Evolutionary conservation across 2,113 vertebrate species (phyloP).

Genomic region (Zootoca vivipara): DNA sequence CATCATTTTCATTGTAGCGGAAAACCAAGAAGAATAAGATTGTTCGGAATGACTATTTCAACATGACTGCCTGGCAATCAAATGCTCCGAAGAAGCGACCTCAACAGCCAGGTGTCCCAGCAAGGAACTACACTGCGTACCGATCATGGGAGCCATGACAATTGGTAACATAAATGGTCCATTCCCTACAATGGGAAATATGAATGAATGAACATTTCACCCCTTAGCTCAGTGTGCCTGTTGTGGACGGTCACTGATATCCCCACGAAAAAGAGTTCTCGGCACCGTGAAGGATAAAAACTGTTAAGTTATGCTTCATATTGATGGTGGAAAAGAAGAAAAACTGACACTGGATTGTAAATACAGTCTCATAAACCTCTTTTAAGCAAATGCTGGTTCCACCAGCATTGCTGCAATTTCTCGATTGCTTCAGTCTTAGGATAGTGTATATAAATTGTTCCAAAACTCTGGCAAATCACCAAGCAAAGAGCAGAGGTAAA

Average conservation of each 20-base stretch:
- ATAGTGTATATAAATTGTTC: conserved; percentile 14
- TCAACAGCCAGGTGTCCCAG: conserved; percentile 69
- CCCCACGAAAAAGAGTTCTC: conserved; percentile 11
- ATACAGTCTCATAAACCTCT: conserved; percentile 8
- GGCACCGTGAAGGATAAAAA: conserved; percentile 9
- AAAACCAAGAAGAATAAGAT: conserved; percentile 68
- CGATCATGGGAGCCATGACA: conserved; percentile 76
- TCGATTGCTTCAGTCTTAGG: conserved; percentile 33
- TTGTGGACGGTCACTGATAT: not conserved
- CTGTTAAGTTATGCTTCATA: conserved; percentile 28
- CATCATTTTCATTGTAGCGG: conserved; percentile 52
- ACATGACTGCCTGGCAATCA: conserved; percentile 75
- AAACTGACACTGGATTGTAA: conserved; percentile 13
- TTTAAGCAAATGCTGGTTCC: conserved; percentile 31
- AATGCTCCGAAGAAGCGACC: conserved; percentile 71
- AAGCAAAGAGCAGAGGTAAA: not conserved
- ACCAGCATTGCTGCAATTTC: conserved; percentile 29
- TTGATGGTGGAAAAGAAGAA: conserved; percentile 38
- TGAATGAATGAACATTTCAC: conserved; percentile 37
- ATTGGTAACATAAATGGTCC: not conserved
- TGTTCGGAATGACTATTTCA: conserved; percentile 81
- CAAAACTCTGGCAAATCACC: conserved; percentile 15
- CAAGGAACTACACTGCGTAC: conserved; percentile 74
- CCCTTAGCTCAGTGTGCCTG: conserved; percentile 29
- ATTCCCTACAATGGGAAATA: conserved; percentile 39